Base-by-base conservation (phyloP, 2,888 invertebrate species). In the Drosophila pegasa region DNA sequence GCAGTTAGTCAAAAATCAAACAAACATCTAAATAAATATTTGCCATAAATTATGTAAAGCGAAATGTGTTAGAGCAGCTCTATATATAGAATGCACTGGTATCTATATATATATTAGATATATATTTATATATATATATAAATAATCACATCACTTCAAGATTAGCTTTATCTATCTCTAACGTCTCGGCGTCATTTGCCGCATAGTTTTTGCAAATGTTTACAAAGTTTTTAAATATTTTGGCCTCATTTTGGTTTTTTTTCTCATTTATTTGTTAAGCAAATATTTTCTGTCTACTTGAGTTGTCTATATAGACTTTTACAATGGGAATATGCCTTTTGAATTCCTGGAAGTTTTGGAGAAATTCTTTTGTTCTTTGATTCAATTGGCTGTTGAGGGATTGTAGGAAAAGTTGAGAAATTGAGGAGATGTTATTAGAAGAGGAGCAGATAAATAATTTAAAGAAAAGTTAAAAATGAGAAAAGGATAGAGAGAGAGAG, bases 1-100 rank as follows among this genome's bases (percentile, higher is more conserved):
- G 18, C 38, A 45, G 16, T 2, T 35, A 62, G 33, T 41, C 20
- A 37, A 58, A 51, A 37, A 18, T 41, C 31, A 25, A 54, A 25
- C 41, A 29, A 41, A 37, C 31, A 38, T 29, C 20, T 8, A 27
- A 37, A 4, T 22, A 43, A 38, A 38, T 66, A 67, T 40, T 47
- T 65, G 22, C 54, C n/a, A n/a, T 66, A 55, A 66, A 16, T 9
- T 33, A 48, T 35, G 27, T 20, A 63, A 64, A 48, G 20, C 0
- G 14, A 8, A 1, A 29, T 12, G n/a, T 14, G 51, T 4, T 12
- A 6, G 54, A 7, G 31, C 9, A 14, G 35, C 14, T 18, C 27
- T 38, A 25, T 47, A 38, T 31, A 4, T 22, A 3, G 27, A 10
- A 29, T 7, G 6, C 6, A 7, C 18, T 12, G 2, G 6, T 12